Evolutionary conservation across 2,797 vertebrate genomes (phyloP), one percentile per base, ranked within the genome.

Genomic region (Cyclura pinguis): DNA sequence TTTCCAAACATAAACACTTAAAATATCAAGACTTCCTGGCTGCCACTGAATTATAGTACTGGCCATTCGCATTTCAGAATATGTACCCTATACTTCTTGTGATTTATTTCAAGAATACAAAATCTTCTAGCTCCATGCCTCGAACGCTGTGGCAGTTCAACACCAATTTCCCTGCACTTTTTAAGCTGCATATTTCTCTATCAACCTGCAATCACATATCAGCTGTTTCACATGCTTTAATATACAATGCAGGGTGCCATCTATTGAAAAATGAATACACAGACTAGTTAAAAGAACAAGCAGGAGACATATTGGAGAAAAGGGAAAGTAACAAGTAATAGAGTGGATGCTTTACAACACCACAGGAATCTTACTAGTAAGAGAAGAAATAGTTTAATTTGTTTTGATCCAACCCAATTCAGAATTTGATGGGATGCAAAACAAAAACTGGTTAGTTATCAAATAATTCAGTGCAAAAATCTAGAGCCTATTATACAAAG

Each of bases 181-280:
- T 97, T 80, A 97, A 96, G 94, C 94, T 96, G 93, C 92, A 95
- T 93, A 93, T 91, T 97, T 96, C 93, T 92, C 94, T 89, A 96
- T 96, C 93, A 97, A 97, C 96, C 97, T 97, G 95, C 96, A 97
- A 97, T 97, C 95, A 96, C 96, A 97, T 96, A 97, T 95, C 97
- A 98, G 97, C 96, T 97, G 97, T 97, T 97, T 97, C 96, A 92
- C 94, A 97, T 96, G 96, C 96, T 96, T 95, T 92, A 97, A 94
- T 95, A 95, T 83, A 97, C 96, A 98, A 98, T 96, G 97, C 97
- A 98, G 97, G 95, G 97, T 98, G 97, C 97, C 97, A 98, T 97
- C 97, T 98, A 97, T 97, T 97, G 97, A 97, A 96, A 96, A 96
- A 97, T 85, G 96, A 96, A 96, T 95, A 96, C 94, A 97, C 93